Evolutionary conservation across 2,888 invertebrate genomes (phyloP).

Genomic region (Diplazon laetatorius): DNA sequence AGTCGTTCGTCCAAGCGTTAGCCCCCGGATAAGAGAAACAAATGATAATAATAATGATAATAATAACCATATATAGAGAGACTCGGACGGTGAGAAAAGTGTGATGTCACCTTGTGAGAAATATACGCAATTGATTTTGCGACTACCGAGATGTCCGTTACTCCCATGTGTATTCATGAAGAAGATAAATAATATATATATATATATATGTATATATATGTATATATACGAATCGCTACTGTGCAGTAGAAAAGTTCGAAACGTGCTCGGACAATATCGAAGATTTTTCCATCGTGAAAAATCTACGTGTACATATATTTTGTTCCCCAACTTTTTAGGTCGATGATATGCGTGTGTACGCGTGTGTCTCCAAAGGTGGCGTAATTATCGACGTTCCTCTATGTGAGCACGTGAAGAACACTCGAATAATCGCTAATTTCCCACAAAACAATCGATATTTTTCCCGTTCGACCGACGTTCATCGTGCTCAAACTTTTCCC

Average conservation of each 20-base stretch:
- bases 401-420: constrained; percentile 20
- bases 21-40: too few relatives aligned
- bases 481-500: too few relatives aligned
- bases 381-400: constrained; percentile 40
- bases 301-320: background rate
- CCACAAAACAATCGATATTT: background rate
- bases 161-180: background rate
- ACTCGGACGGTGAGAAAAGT: constrained; percentile 38
- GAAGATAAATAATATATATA: too few relatives aligned
- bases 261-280: constrained; percentile 50
- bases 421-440: constrained; percentile 20
- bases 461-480: too few relatives aligned
- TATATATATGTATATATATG: too few relatives aligned
- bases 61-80: too few relatives aligned
- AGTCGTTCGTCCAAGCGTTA: too few relatives aligned
- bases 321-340: too few relatives aligned
- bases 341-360: too few relatives aligned
- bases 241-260: constrained; percentile 44
- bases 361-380: constrained; percentile 4
- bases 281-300: constrained; percentile 20
- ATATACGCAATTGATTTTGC: constrained; percentile 58
- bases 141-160: background rate
- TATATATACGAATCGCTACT: too few relatives aligned
- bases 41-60: too few relatives aligned
- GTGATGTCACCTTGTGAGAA: constrained; percentile 55